phyloP scores from a whole-genome alignment of 2,113 vertebrate species.

The Gallinago media region DNA sequence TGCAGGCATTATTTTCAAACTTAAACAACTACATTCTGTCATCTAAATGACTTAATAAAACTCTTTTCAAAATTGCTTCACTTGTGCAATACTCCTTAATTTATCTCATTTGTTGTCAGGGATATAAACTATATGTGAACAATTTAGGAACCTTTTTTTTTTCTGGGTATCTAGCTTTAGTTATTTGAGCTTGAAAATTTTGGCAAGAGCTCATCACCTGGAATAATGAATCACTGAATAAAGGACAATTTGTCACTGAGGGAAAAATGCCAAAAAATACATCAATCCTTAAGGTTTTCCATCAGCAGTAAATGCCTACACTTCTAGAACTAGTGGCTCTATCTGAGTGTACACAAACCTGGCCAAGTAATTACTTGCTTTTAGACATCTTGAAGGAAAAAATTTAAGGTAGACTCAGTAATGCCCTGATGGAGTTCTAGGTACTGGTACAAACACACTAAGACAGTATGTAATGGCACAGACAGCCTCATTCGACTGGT shows the following conservation, averaged over 20 bases:
- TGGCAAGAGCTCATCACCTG: slow-evolving; percentile 35
- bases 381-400: background rate
- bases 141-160: slow-evolving; percentile 9
- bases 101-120: slow-evolving; percentile 21
- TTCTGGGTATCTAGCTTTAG: background rate
- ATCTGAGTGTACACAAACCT: background rate
- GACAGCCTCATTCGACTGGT: background rate
- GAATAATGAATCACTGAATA: slow-evolving; percentile 21
- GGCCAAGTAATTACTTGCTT: background rate
- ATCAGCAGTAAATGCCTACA: slow-evolving; percentile 4
- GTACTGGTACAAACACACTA: background rate
- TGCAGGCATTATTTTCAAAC: background rate
- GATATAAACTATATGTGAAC: background rate
- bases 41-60: slow-evolving; percentile 24
- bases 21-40: background rate
- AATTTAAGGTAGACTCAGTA: background rate
- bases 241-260: slow-evolving; percentile 19
- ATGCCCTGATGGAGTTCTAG: background rate
- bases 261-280: slow-evolving; percentile 1
- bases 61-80: slow-evolving; percentile 3
- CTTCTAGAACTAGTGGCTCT: background rate
- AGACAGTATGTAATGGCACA: background rate
- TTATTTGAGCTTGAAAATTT: slow-evolving; percentile 16
- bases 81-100: background rate
- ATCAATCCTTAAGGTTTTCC: background rate